phyloP scores from a whole-genome alignment of 2,797 vertebrate species.

The Clarias laeviceps region DNA sequence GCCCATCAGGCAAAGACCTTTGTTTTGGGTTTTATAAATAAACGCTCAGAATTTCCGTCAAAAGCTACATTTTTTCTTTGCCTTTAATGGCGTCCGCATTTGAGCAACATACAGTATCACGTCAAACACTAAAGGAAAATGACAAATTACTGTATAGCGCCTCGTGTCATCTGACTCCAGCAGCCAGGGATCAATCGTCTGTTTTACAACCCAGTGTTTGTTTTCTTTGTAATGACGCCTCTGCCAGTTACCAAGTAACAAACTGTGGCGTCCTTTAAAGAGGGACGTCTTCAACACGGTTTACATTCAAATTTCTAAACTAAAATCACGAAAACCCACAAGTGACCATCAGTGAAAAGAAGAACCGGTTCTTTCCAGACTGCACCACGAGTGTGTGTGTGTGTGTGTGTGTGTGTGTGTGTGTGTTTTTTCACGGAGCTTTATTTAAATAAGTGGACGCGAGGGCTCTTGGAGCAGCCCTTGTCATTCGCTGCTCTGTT shows the following conservation, averaged over 20 bases:
- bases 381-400: no score
- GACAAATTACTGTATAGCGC: neutral
- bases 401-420: no score
- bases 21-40: no score
- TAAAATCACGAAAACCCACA: neutral
- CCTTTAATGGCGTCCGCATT: no score
- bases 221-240: neutral
- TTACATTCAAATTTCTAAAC: no score
- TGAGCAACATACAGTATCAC: neutral
- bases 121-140: neutral
- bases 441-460: neutral
- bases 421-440: neutral
- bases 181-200: no score
- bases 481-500: neutral
- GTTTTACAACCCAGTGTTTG: neutral
- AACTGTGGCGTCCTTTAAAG: neutral
- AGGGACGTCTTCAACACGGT: no score
- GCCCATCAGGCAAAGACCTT: neutral
- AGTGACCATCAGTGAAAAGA: neutral
- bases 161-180: neutral
- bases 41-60: neutral
- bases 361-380: neutral
- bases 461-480: neutral
- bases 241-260: neutral
- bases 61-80: neutral